Percentiles rank a stretch among this genome's conserved stretches.
Evolutionary conservation across 2,113 vertebrate genomes (phyloP).

Genomic region (Geothlypis trichas): DNA sequence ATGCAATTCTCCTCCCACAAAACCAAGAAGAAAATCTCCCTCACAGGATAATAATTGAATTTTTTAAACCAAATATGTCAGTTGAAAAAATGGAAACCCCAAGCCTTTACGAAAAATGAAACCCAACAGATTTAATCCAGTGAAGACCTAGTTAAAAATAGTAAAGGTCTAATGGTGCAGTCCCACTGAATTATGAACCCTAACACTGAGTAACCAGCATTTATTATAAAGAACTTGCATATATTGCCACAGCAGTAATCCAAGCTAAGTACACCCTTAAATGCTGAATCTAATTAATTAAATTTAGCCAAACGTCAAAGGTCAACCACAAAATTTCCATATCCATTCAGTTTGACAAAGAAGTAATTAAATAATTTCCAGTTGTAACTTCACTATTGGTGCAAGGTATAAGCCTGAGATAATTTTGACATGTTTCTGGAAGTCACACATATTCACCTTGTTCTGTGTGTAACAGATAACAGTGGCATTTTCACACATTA

Average conservation of each 20-base stretch:
- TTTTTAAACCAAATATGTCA: background rate
- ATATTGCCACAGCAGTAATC: background rate
- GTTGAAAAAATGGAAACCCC: rapidly evolving
- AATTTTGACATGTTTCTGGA: background rate
- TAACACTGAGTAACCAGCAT: background rate
- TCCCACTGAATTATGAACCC: background rate
- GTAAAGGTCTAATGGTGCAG: background rate
- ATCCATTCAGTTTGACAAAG: background rate
- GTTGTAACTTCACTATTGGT: background rate
- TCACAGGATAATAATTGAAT: background rate
- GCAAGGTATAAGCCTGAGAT: background rate
- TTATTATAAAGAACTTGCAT: background rate
- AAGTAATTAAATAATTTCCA: background rate
- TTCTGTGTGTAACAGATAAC: background rate
- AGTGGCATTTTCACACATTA: background rate
- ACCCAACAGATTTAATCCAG: background rate
- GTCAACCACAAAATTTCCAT: background rate
- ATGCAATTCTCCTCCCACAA: rapidly evolving
- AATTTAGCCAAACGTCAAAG: background rate
- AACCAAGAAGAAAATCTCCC: background rate
- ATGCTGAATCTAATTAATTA: background rate
- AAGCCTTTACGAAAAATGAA: background rate
- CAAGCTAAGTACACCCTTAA: background rate
- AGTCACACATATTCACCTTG: background rate
- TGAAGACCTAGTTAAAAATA: background rate